Conservation (phyloP, 2,797 vertebrate genomes). For the Poeciliopsis gracilis region DNA sequence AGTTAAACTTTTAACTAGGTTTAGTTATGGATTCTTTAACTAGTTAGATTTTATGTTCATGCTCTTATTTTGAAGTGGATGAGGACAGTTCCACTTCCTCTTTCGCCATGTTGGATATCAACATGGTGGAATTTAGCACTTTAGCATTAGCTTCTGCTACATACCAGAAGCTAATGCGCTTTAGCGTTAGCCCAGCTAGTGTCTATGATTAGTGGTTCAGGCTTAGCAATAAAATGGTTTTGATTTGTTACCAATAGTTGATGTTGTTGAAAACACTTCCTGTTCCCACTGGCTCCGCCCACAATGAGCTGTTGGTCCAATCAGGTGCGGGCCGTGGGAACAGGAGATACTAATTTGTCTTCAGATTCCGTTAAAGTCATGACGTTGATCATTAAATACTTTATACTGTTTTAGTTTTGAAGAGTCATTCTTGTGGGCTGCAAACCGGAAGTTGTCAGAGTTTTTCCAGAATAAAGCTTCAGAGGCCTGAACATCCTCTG, state of each 20-base stretch:
- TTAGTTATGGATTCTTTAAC: too few relatives aligned
- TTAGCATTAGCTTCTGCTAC: too few relatives aligned
- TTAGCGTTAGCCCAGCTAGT: background rate
- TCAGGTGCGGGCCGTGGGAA: background rate
- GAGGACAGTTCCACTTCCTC: too few relatives aligned
- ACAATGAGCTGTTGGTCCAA: background rate
- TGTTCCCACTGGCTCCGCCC: background rate
- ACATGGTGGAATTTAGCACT: background rate
- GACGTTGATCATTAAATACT: background rate
- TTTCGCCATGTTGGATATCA: background rate
- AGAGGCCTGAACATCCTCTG: constrained; percentile 41
- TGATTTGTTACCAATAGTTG: background rate
- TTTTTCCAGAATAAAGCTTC: constrained; percentile 35
- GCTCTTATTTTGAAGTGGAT: too few relatives aligned
- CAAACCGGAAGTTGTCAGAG: background rate
- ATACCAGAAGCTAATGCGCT: background rate
- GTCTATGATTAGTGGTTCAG: too few relatives aligned
- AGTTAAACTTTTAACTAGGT: too few relatives aligned
- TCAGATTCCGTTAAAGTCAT: background rate
- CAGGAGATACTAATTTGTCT: too few relatives aligned
- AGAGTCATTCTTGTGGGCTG: background rate
- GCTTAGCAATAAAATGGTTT: too few relatives aligned
- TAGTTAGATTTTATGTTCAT: too few relatives aligned
- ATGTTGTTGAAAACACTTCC: too few relatives aligned
- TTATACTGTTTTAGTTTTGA: background rate